Base-by-base conservation (phyloP, 2,888 invertebrate genomes). In the Malacosoma neustria region DNA sequence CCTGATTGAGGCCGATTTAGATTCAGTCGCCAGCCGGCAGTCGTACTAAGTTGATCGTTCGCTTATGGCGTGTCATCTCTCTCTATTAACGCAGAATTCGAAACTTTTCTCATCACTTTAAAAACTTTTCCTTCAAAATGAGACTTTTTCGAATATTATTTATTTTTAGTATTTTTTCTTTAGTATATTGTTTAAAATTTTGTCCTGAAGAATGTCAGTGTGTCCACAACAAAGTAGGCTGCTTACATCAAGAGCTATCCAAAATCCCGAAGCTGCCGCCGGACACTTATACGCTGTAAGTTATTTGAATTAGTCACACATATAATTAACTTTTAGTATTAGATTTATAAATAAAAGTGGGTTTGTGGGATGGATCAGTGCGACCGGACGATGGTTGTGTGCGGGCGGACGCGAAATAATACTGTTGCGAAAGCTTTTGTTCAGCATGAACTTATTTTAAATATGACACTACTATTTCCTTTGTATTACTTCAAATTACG, bases 221-320 rank as follows among this genome's bases (percentile, higher is more conserved):
- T 39, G 41, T 58, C 1, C 58, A 65, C 32, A 72, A 59, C 42
- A 59, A 70, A 43, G 67, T 79, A 14, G 59, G 69, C 3, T 80
- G 80, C 47, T 51, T 77, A 14, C 71, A 70, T 35, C 69, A 71
- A 43, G 67, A 67, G 41, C 53, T 80, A 47, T 54, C 52, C 40
- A 54, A 56, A 14, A 59, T 79, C 29, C 80, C 80, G 40, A 61
- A 58, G 41, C 51, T 64, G 7, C 59, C 76, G 31, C 36, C 51
- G 33, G 72, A 79, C 35, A 64, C 69, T n/a, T 66, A 71, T 45
- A 77, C 74, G 11, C 54, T 81, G 80, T 81, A 60, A 79, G 80
- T 80, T 63, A 40, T 49, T 40, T 43, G 30, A 43, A 43, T 29
- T 35, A 11, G 37, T 46, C 33, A 39, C 30, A 39, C 44, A 40